Base-by-base conservation (phyloP, 2,113 vertebrate species). In the Colius striatus region DNA sequence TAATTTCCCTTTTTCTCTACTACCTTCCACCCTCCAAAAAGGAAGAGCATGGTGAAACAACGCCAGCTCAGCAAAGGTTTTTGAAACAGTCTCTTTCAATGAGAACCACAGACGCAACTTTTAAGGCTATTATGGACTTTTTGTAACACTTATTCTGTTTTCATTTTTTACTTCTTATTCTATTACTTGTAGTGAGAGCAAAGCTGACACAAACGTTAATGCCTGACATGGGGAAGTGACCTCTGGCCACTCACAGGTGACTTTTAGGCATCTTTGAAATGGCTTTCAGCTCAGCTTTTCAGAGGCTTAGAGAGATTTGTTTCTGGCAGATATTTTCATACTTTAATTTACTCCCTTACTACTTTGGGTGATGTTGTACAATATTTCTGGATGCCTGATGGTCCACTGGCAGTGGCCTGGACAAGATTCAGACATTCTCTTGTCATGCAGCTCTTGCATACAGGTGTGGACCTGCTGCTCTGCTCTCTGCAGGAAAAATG, bases 11-110 rank as follows among this genome's bases (percentile, higher is more conserved):
- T 88, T 83, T 92, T 43, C 41, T 90, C 72, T 70, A 80, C 19
- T 70, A 50, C 15, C 25, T 84, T 90, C 58, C 8, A n/a, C 85
- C 29, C 45, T 83, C 54, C 60, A 48, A 79, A 87, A 65, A 79
- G 20, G 80, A 92, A 91, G 50, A 89, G 18, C 77, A 77, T 58
- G 7, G 2, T 71, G 73, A 95, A 89, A 58, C 50, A 92, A 96
- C 80, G 86, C 93, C 85, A 93, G 30, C 41, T 92, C 45, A 80
- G 57, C 25, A 55, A 90, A 93, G 51, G 75, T 51, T 75, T 97
- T 82, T 78, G 71, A 91, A 79, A 78, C 25, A 45, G 45, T 72
- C n/a, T 78, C n/a, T 89, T 90, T 86, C 51, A 84, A 68, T 53
- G 21, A 90, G 68, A 93, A 32, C 16, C 80, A 85, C 16, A 45